A percentile compares a stretch with the other conserved stretches of the same genome.
phyloP scores from a whole-genome alignment of 2,888 invertebrate genomes.

The Stenurella melanura region DNA sequence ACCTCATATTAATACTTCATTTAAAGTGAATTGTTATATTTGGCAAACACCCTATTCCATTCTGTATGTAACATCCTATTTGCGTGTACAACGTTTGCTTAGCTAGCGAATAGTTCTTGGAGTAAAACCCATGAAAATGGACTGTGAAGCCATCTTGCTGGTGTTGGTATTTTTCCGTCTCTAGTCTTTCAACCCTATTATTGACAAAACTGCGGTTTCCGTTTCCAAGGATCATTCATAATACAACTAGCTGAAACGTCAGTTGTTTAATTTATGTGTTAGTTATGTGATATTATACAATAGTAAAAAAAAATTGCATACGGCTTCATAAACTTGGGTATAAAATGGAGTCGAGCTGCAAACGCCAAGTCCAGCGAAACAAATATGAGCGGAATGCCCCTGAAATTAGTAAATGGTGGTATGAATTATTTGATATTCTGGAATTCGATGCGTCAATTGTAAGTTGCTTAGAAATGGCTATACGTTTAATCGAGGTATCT shows the following conservation, averaged over 20 bases:
- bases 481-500: too few relatives aligned
- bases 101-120: too few relatives aligned
- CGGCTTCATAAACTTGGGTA: not conserved
- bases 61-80: too few relatives aligned
- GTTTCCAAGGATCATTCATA: conserved; percentile 21
- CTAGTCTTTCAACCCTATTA: not conserved
- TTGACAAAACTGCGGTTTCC: conserved; percentile 32
- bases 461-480: conserved; percentile 44
- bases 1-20: too few relatives aligned
- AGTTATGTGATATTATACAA: conserved; percentile 25
- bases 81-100: too few relatives aligned
- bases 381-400: conserved; percentile 58
- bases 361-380: conserved; percentile 44
- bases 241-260: conserved; percentile 11
- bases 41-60: too few relatives aligned
- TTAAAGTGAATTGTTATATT: too few relatives aligned
- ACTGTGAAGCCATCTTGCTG: too few relatives aligned
- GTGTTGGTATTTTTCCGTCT: not conserved
- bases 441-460: conserved; percentile 66
- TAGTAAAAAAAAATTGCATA: conserved; percentile 7
- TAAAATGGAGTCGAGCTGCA: conserved; percentile 39
- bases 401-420: conserved; percentile 66
- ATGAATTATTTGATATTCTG: conserved; percentile 62
- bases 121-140: too few relatives aligned
- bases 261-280: not conserved